These are phyloP conservation scores for Darevskia mixta DNA, from an alignment of 2,797 vertebrate genomes.

Conservation along the genomic window DNA sequence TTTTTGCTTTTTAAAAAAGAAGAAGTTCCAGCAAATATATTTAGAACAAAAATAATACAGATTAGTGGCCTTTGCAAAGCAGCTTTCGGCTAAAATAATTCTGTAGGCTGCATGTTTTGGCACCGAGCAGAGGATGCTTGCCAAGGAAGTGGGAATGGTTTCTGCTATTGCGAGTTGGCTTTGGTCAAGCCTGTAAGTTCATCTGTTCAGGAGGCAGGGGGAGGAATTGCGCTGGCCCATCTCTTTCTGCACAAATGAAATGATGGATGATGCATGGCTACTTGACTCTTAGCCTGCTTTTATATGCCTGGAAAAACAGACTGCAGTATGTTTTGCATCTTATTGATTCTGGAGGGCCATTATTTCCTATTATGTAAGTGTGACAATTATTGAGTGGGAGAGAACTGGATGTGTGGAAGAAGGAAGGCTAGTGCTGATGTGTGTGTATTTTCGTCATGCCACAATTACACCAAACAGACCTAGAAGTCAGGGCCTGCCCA, in stretches of 20 bases:
- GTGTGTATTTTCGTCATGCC: neutral
- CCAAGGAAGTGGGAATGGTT: neutral
- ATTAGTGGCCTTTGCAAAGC: neutral
- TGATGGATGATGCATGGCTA: neutral
- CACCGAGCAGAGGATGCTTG: neutral
- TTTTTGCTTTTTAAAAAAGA: neutral
- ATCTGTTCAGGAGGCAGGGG: neutral
- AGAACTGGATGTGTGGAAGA: neutral
- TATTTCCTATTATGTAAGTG: constrained; percentile 7
- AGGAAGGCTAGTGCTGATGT: neutral
- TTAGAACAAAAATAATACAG: constrained; percentile 3
- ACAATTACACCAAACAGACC: neutral
- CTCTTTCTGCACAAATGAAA: neutral
- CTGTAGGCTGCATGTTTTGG: neutral
- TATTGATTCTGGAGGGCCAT: constrained; percentile 11
- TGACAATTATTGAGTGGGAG: constrained; percentile 3
- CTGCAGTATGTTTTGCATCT: neutral
- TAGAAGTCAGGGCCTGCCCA: neutral
- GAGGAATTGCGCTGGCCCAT: neutral
- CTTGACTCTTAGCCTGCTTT: neutral
- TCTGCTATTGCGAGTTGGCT: neutral
- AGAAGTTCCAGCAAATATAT: neutral
- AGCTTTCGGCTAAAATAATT: neutral
- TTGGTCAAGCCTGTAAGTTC: constrained; percentile 5
- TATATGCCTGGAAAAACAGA: neutral